A percentile compares a stretch with the other conserved stretches of the same genome.
phyloP scores from a whole-genome alignment of 2,888 invertebrate species.

The Eupsilia transversa region DNA sequence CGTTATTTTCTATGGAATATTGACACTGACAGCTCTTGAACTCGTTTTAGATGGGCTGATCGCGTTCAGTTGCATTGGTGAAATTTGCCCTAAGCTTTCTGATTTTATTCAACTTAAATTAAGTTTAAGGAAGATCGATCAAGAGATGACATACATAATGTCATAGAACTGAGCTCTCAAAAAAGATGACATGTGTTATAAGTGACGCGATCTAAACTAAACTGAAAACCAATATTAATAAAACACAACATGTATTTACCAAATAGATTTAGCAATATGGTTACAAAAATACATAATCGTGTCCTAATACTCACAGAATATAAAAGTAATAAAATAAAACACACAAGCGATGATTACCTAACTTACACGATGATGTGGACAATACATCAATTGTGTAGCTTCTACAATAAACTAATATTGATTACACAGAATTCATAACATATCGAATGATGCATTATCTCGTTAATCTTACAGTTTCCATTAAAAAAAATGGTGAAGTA shows the following conservation, averaged over 20 bases:
- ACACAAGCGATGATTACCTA: slow-evolving; percentile 56
- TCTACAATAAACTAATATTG: slow-evolving; percentile 33
- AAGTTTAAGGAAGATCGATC: not conserved
- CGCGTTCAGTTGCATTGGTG: too few relatives aligned
- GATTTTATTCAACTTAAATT: not conserved
- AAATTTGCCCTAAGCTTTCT: too few relatives aligned
- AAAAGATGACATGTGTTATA: not conserved
- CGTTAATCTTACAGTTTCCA: slow-evolving; percentile 37
- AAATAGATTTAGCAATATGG: slow-evolving; percentile 63
- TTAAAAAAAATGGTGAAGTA: slow-evolving; percentile 11
- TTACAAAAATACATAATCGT: slow-evolving; percentile 59
- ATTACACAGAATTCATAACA: slow-evolving; percentile 30
- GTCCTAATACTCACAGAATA: slow-evolving; percentile 55
- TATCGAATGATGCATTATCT: slow-evolving; percentile 32
- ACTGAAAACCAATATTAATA: slow-evolving; percentile 20
- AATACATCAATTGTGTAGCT: slow-evolving; percentile 50
- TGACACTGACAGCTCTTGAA: too few relatives aligned
- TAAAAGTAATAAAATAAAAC: slow-evolving; percentile 62
- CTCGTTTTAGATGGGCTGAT: too few relatives aligned
- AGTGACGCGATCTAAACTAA: not conserved
- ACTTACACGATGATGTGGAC: slow-evolving; percentile 48
- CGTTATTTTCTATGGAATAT: too few relatives aligned
- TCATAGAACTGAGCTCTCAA: not conserved
- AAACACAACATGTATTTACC: slow-evolving; percentile 39
- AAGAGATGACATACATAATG: not conserved